Evolutionary conservation across 2,888 invertebrate species (phyloP).

Genomic region (Achlya flavicornis): DNA sequence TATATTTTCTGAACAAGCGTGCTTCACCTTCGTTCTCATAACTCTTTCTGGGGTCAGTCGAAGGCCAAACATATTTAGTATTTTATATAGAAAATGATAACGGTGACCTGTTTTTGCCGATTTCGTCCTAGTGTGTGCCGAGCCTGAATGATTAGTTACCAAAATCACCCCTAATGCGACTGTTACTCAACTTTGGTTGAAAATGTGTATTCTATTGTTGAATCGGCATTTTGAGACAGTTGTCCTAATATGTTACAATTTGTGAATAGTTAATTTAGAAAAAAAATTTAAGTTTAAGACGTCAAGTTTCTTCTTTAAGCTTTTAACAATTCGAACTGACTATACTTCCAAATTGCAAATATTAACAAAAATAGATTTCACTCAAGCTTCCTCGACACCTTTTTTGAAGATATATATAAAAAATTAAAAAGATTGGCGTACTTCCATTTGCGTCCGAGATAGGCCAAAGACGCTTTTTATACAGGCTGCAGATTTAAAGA

Average conservation of each 20-base stretch:
- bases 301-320: not conserved
- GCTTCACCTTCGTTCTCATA: no score
- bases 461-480: not conserved
- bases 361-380: constrained; percentile 31
- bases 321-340: constrained; percentile 21
- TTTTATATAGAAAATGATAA: no score
- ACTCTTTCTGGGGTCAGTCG: no score
- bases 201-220: not conserved
- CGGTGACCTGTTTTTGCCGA: no score
- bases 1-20: no score
- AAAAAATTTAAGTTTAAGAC: not conserved
- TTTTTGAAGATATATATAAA: constrained; percentile 27
- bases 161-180: no score
- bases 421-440: constrained; percentile 30
- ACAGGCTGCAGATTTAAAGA: not conserved
- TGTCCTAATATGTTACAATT: not conserved
- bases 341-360: constrained; percentile 30
- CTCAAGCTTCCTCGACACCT: constrained; percentile 45
- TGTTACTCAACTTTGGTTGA: no score
- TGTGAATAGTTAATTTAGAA: not conserved
- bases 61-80: no score
- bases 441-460: constrained; percentile 31
- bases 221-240: not conserved
- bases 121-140: no score
- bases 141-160: no score